Base-by-base conservation (phyloP, 2,888 invertebrate species). In the Eupithecia subumbrata region DNA sequence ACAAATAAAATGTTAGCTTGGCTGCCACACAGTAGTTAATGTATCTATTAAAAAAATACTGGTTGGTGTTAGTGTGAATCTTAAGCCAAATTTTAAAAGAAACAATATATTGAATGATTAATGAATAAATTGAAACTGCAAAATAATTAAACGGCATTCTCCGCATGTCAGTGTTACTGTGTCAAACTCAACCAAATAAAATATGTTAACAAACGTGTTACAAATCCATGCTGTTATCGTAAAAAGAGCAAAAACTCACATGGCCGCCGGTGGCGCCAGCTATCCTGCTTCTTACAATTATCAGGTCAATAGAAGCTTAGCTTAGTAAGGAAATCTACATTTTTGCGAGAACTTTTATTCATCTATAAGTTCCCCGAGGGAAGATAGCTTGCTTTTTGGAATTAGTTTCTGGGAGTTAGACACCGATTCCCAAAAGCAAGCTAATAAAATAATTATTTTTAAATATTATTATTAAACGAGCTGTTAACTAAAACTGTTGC, bases 301-400 rank as follows among this genome's bases (percentile, higher is more conserved):
- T 75, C n/a, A 71, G 69, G 71, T 80, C 77, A 80, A 80, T 80
- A 75, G 75, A 89, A 91, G 92, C 92, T 84, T 84, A 90, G 90
- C 78, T 90, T 88, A 89, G 86, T 88, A 82, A 84, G 76, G 80
- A 81, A 84, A 82, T 66, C 52, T 72, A 80, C 74, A 67, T 71
- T 75, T 48, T 85, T 85, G 83, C 83, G 79, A 84, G 84, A 88
- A 88, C 80, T 82, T 74, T 69, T 75, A 18, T 45, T 67, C 66
- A 40, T n/a, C 37, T 34, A 34, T 34, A 34, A 34, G 37, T 37
- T 7, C 14, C 11, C n/a, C 5, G 37, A 67, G 12, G 18, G 48
- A 48, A 22, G 11, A 67, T 66, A 66, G 2, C 66, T 60, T 60
- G 60, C 12, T 60, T 60, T 60, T 60, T 25, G 25, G 12, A 14